Percentiles rank a stretch among this genome's conserved stretches.
Conservation (phyloP, 2,888 invertebrate species). For the Heteromurus nitidus region DNA sequence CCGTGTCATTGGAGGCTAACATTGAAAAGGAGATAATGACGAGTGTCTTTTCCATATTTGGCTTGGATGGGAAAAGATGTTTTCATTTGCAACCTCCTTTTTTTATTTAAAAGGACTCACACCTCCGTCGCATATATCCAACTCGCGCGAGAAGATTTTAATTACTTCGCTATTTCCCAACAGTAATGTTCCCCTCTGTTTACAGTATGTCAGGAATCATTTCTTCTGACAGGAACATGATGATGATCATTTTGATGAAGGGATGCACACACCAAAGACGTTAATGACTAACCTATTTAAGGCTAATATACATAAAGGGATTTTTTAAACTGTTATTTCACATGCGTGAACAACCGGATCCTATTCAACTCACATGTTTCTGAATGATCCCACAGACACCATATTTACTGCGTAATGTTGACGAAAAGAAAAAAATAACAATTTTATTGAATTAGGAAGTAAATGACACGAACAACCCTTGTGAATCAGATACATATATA, state of each 20-base stretch:
- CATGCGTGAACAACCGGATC: slow-evolving; percentile 1
- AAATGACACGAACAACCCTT: too few relatives aligned
- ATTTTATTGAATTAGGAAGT: too few relatives aligned
- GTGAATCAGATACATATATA: neutral
- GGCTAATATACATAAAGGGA: neutral
- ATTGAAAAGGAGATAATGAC: slow-evolving; percentile 34
- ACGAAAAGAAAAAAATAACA: too few relatives aligned
- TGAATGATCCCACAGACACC: neutral
- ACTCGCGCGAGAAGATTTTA: neutral
- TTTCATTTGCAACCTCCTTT: slow-evolving; percentile 12
- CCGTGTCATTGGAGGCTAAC: slow-evolving; percentile 25
- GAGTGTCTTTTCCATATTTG: slow-evolving; percentile 49
- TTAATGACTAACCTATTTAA: too few relatives aligned
- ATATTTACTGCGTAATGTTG: too few relatives aligned
- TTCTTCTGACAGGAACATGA: slow-evolving; percentile 1
- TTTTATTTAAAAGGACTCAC: neutral
- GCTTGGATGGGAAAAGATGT: slow-evolving; percentile 19
- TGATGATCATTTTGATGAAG: too few relatives aligned
- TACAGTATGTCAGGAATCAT: slow-evolving; percentile 17
- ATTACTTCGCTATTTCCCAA: neutral
- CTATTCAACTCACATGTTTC: neutral
- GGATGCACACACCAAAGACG: too few relatives aligned
- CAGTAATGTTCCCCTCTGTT: neutral
- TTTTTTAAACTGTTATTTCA: neutral
- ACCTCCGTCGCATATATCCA: neutral